A percentile compares a stretch with the other conserved stretches of the same genome.
phyloP scores from a whole-genome alignment of 35 echinoderm and acorn worm genomes.

The Acanthaster planci region DNA sequence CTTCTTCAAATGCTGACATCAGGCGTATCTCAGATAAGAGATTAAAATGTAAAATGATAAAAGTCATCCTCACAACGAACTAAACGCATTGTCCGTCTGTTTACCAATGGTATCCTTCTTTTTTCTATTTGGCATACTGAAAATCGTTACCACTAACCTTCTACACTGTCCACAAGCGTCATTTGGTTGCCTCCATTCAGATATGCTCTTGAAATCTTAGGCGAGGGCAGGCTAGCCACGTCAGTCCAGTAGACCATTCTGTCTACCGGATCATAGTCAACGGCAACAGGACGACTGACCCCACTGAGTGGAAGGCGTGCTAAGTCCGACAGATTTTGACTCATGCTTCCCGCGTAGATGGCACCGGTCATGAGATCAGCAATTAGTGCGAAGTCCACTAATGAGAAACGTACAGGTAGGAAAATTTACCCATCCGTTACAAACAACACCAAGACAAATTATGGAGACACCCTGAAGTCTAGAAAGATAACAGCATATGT shows the following conservation, averaged over 20 bases:
- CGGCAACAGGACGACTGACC: neutral
- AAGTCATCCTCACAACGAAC: no score
- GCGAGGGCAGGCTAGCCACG: neutral
- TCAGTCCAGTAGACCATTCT: slow-evolving; percentile 11
- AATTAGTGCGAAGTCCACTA: neutral
- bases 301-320: neutral
- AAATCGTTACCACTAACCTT: neutral
- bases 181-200: neutral
- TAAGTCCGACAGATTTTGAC: neutral
- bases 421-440: no score
- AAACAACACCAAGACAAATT: no score
- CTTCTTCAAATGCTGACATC: no score
- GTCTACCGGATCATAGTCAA: neutral
- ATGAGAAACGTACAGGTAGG: no score
- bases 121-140: no score
- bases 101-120: no score
- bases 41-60: no score
- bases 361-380: neutral
- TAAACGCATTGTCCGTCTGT: no score
- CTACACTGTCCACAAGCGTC: neutral
- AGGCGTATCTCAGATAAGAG: no score
- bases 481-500: no score
- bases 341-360: neutral
- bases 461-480: no score
- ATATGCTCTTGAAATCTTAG: neutral